Evolutionary conservation across 2,888 invertebrate genomes (phyloP), one percentile per base, ranked within the genome.

Genomic region (Eutolmus rufibarbis): DNA sequence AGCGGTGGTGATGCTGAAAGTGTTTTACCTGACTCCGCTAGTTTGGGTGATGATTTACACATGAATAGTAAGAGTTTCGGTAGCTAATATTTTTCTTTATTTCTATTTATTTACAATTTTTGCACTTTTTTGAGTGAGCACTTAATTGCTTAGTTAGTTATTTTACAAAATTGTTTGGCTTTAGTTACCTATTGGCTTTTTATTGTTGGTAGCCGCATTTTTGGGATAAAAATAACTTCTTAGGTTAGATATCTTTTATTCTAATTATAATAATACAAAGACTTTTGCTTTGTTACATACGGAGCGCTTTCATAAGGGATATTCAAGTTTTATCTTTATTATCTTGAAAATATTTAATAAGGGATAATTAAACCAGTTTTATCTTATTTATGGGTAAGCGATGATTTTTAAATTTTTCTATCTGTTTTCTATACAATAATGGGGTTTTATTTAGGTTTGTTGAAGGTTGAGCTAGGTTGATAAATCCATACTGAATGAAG

Each of bases 1-100:
- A 97, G 96, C 87, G 95, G 95, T 88, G 95, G 96, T 87, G 97
- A 97, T 93, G 94, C 96, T 89, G 97, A 97, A 93, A 97, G 97
- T 89, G 96, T 97, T 57, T 95, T 97, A 56, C 96, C 97, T 1
- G 97, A 97, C 93, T 96, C 97, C 7, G 97, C 97, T 89, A 97
- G 97, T 91, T 94, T 97, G 90, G 96, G 96, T 89, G 97, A 97
- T 91, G 94, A 97, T 91, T 93, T 95, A 90, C 92, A 93, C 90
- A 94, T 95, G 91, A 93, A 95, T 93, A 94, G 95, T 95, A 92
- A 92, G 92, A 91, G 89, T 91, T 90, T 90, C 86, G 82, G 87
- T 87, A 81, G 87, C 87, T 86, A 66, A n/a, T 51, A 28, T 12
- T 74, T 46, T 82, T 16, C n/a, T 87, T 88, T 77, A 56, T 51